Conservation (phyloP, 2,797 vertebrate species). For the Falco novaeseelandiae region DNA sequence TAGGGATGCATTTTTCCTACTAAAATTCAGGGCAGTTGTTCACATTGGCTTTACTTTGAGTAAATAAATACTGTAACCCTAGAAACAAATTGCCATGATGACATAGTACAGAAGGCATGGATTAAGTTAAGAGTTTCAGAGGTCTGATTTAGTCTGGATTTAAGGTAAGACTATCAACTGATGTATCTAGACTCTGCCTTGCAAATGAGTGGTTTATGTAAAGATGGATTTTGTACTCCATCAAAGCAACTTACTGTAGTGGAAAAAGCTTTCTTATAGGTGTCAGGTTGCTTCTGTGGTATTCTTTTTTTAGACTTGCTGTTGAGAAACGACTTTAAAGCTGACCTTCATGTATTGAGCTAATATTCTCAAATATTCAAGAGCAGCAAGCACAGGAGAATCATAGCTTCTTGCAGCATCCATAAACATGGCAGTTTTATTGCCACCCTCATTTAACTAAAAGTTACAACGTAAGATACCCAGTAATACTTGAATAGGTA, state of each 20-base stretch:
- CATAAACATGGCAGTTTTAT: not conserved
- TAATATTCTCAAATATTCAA: conserved; percentile 4
- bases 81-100: conserved; percentile 53
- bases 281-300: conserved; percentile 25
- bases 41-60: not conserved
- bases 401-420: not conserved
- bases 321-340: conserved; percentile 12
- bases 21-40: conserved; percentile 29
- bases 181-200: not conserved
- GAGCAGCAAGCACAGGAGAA: not conserved
- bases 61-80: conserved; percentile 45
- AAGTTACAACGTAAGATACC: not conserved
- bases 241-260: not conserved
- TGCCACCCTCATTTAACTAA: not conserved
- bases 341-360: conserved; percentile 33
- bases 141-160: conserved; percentile 9
- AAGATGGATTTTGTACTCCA: not conserved
- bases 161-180: conserved; percentile 1
- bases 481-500: not conserved
- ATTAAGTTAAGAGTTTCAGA: conserved; percentile 50
- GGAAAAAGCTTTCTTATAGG: conserved; percentile 16
- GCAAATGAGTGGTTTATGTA: not conserved
- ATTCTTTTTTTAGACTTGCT: conserved; percentile 37
- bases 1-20: not conserved
- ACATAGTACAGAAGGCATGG: not conserved